A percentile compares a stretch with the other conserved stretches of the same genome.
Conservation (phyloP, 1,140 invertebrate genomes). For the Polypedilum vanderplanki region DNA sequence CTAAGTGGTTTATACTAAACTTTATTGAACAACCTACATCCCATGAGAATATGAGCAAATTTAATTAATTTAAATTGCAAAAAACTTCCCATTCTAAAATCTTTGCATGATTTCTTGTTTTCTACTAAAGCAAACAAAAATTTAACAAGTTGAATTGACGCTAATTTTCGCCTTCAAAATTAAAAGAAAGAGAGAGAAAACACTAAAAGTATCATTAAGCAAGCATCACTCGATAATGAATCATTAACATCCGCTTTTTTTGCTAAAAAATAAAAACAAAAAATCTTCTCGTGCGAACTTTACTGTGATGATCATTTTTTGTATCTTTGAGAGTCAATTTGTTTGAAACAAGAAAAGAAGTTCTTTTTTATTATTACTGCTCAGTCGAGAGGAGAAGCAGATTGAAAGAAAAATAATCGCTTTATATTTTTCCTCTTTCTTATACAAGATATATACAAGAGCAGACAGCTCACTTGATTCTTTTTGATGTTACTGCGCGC, state of each 20-base stretch:
- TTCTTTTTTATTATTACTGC: background rate
- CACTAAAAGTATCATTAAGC: background rate
- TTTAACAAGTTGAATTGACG: background rate
- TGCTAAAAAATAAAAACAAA: background rate
- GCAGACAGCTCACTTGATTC: background rate
- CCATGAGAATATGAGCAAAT: too few relatives aligned
- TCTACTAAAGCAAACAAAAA: too few relatives aligned
- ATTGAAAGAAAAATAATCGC: background rate
- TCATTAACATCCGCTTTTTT: conserved; percentile 15
- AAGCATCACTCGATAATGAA: conserved; percentile 3
- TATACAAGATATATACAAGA: too few relatives aligned
- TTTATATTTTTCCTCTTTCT: background rate
- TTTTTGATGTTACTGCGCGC: background rate
- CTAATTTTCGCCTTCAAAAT: background rate
- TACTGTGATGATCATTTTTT: background rate
- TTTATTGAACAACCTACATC: too few relatives aligned
- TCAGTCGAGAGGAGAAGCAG: too few relatives aligned
- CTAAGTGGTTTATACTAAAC: too few relatives aligned
- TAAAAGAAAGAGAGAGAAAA: too few relatives aligned
- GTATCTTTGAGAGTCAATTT: background rate
- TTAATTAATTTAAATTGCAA: too few relatives aligned
- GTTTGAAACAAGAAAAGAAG: background rate
- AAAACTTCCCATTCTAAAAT: too few relatives aligned
- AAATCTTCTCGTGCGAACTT: background rate
- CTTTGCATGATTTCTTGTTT: too few relatives aligned